Conservation (phyloP, 1,140 invertebrate species). For the Atopsyche davidsoni region DNA sequence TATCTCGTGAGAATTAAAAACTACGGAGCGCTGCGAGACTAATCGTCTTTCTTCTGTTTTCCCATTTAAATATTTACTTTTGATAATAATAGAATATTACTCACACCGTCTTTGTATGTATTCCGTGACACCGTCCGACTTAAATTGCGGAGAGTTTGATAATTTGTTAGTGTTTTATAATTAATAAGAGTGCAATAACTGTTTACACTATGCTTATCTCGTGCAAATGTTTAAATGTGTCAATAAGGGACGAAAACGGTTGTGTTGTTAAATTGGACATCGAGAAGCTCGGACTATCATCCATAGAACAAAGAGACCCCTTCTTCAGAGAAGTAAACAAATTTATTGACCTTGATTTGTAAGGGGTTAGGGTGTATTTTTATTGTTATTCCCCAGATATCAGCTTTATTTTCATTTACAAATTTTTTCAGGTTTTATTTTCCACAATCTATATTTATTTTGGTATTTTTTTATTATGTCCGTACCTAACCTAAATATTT, state of each 20-base stretch:
- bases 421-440: too few relatives aligned
- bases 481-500: too few relatives aligned
- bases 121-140: slow-evolving; percentile 18
- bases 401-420: too few relatives aligned
- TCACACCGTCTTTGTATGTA: too few relatives aligned
- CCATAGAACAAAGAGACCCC: slow-evolving; percentile 47
- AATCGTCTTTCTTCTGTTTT: too few relatives aligned
- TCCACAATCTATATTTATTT: too few relatives aligned
- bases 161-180: slow-evolving; percentile 21
- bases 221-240: slow-evolving; percentile 47
- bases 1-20: too few relatives aligned
- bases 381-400: slow-evolving; percentile 21
- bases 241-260: slow-evolving; percentile 41
- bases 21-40: too few relatives aligned
- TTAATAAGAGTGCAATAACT: slow-evolving; percentile 17
- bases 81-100: too few relatives aligned
- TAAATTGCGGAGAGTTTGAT: slow-evolving; percentile 20
- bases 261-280: slow-evolving; percentile 38
- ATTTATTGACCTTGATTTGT: slow-evolving; percentile 45
- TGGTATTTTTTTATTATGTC: too few relatives aligned
- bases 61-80: too few relatives aligned
- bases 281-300: slow-evolving; percentile 42
- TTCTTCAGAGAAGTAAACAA: slow-evolving; percentile 49
- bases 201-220: slow-evolving; percentile 28
- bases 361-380: slow-evolving; percentile 31